Conservation (phyloP, 2,888 invertebrate genomes). For the Pasiphila rectangulata region DNA sequence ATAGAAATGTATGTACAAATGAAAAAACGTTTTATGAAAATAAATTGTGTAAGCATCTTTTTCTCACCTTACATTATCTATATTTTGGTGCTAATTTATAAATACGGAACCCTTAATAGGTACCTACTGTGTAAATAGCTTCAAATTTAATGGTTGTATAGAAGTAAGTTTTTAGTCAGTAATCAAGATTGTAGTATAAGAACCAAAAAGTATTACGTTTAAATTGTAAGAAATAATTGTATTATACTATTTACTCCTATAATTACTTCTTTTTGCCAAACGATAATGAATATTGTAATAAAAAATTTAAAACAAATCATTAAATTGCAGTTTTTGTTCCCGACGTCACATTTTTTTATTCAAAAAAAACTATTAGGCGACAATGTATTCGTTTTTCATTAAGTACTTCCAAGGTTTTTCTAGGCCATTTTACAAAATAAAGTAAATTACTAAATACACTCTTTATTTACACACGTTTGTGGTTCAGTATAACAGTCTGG, state of each 20-base stretch:
- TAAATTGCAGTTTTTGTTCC: too few relatives aligned
- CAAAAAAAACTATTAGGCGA: too few relatives aligned
- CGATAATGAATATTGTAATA: conserved; percentile 65
- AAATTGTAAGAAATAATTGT: conserved; percentile 49
- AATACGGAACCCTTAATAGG: too few relatives aligned
- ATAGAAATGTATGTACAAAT: conserved; percentile 26
- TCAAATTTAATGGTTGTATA: conserved; percentile 27
- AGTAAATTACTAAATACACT: too few relatives aligned
- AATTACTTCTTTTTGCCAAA: conserved; percentile 76
- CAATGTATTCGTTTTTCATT: too few relatives aligned
- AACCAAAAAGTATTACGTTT: conserved; percentile 77
- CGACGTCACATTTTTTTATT: too few relatives aligned
- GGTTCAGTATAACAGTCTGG: too few relatives aligned
- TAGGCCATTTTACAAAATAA: too few relatives aligned
- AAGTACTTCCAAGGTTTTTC: too few relatives aligned
- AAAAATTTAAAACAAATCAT: conserved; percentile 55
- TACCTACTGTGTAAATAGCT: conserved; percentile 37
- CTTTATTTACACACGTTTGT: too few relatives aligned
- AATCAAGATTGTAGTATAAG: conserved; percentile 51
- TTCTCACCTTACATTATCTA: conserved; percentile 14
- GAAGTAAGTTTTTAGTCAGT: conserved; percentile 37
- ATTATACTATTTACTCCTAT: conserved; percentile 38
- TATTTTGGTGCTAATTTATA: conserved; percentile 69
- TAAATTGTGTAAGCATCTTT: neutral
- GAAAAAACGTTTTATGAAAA: conserved; percentile 8